Percentiles rank a stretch among this genome's conserved stretches.
Conservation (phyloP, 2,113 vertebrate species). For the Numenius arquata region DNA sequence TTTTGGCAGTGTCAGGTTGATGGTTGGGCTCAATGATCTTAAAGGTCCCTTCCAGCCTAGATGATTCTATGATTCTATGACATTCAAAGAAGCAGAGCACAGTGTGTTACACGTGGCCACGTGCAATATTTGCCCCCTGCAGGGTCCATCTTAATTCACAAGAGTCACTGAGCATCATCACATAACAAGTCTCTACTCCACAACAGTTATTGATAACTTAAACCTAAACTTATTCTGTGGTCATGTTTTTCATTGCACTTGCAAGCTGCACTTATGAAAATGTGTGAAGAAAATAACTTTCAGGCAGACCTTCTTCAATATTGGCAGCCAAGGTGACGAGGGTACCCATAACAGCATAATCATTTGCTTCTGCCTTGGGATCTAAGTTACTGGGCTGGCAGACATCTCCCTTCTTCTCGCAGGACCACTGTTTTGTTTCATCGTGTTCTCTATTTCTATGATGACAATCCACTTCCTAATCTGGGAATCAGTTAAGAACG, state of each 20-base stretch:
- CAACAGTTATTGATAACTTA: background rate
- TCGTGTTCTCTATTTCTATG: background rate
- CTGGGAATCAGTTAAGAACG: background rate
- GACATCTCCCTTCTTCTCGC: background rate
- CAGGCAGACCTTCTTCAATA: background rate
- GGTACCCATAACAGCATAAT: background rate
- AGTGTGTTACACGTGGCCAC: rapidly evolving
- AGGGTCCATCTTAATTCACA: background rate
- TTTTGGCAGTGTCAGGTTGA: too few species aligned
- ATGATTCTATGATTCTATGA: too few species aligned
- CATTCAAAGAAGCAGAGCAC: background rate
- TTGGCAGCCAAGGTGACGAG: background rate
- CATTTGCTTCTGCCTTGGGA: background rate
- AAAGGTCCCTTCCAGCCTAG: too few species aligned
- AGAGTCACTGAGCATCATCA: background rate
- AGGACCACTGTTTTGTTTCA: background rate
- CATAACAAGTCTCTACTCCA: background rate
- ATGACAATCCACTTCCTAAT: background rate
- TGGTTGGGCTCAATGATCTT: too few species aligned
- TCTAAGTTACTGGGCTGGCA: background rate
- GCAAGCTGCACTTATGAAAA: background rate
- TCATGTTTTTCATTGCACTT: background rate
- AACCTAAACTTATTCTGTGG: background rate
- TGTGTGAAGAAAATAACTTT: background rate
- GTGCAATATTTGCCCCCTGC: background rate